Evolutionary conservation across 2,888 invertebrate species (phyloP).

Genomic region (Tuberolachnus salignus): DNA sequence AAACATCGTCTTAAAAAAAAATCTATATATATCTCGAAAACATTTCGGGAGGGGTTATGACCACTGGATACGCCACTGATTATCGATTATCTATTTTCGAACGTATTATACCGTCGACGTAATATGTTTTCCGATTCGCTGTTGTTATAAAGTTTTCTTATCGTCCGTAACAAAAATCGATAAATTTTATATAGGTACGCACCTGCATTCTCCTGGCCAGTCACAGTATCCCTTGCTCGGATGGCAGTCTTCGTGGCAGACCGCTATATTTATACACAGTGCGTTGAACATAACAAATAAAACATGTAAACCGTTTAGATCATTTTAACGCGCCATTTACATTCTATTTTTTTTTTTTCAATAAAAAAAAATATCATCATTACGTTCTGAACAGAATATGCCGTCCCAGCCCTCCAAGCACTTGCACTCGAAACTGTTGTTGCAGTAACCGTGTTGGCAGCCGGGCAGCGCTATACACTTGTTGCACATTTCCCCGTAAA

Average conservation of each 20-base stretch:
- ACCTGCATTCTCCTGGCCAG: conserved; percentile 81
- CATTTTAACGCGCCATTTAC: conserved; percentile 18
- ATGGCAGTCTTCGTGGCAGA: conserved; percentile 85
- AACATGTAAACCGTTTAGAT: conserved; percentile 55
- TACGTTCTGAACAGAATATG: conserved; percentile 85
- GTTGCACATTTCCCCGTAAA: conserved; percentile 83
- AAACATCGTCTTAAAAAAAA: too few species aligned
- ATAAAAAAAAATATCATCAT: conserved; percentile 62
- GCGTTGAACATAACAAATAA: conserved; percentile 47
- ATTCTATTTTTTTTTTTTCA: conserved; percentile 29
- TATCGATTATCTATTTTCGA: too few species aligned
- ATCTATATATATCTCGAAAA: too few species aligned
- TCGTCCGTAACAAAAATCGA: neutral
- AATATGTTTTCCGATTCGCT: too few species aligned
- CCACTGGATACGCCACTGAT: too few species aligned
- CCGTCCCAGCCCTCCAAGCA: conserved; percentile 88
- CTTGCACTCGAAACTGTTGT: conserved; percentile 83
- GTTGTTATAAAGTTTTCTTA: too few species aligned
- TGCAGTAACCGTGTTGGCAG: conserved; percentile 85
- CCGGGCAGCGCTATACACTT: conserved; percentile 86
- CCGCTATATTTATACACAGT: too few species aligned
- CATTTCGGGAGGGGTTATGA: too few species aligned
- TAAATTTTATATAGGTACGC: conserved; percentile 34
- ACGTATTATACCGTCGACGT: too few species aligned
- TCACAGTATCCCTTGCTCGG: conserved; percentile 85